Conservation (phyloP, 2,113 vertebrate genomes). For the Rattus norvegicus region GRCr8 NC_086019.1:136583001-136583500, state of each 20-base stretch:
- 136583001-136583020: accelerated
- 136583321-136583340: neutral
- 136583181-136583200: accelerated
- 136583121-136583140: neutral
- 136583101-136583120: neutral
- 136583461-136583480: no score
- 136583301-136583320: neutral
- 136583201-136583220: accelerated
- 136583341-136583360: no score
- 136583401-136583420: neutral
- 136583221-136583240: neutral
- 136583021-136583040: accelerated
- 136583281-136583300: neutral
- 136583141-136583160: no score
- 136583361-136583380: neutral
- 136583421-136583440: neutral
- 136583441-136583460: neutral
- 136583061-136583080: neutral
- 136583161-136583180: neutral
- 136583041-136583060: accelerated
- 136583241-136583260: neutral
- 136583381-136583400: accelerated
- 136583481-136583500: neutral
- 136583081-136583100: no score
- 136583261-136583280: neutral